Conservation (phyloP, 2,113 vertebrate species). For the Nerophis ophidion region DNA sequence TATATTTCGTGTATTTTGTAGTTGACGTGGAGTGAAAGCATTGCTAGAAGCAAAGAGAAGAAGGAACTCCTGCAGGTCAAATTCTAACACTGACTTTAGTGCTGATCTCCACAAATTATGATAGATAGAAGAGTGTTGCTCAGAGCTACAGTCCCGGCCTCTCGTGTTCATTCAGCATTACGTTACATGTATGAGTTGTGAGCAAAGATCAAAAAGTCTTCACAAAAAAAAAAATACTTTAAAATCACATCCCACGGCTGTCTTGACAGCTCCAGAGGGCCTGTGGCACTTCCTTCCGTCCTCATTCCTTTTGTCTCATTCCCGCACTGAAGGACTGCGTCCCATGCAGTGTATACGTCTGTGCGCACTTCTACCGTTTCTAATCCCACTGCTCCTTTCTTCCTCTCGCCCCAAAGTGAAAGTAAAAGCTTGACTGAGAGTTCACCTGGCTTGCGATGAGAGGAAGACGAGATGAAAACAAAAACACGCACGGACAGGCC, state of each 20-base stretch:
- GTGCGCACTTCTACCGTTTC: slow-evolving; percentile 17
- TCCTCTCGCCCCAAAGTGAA: slow-evolving; percentile 16
- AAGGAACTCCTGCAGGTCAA: slow-evolving; percentile 21
- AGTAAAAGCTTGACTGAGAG: slow-evolving; percentile 45
- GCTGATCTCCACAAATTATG: slow-evolving; percentile 19
- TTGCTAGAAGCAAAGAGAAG: slow-evolving; percentile 23
- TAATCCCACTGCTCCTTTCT: slow-evolving; percentile 18
- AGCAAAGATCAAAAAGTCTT: slow-evolving; percentile 26
- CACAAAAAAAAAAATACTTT: slow-evolving; percentile 27
- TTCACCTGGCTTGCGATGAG: slow-evolving; percentile 54
- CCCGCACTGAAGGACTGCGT: slow-evolving; percentile 21
- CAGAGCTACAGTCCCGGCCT: slow-evolving; percentile 24
- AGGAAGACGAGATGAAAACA: slow-evolving; percentile 43
- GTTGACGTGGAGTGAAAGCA: slow-evolving; percentile 28
- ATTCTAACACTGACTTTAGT: slow-evolving; percentile 16
- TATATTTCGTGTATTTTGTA: not conserved
- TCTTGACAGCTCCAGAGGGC: slow-evolving; percentile 37
- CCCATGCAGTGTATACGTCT: slow-evolving; percentile 20
- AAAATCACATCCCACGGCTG: slow-evolving; percentile 32
- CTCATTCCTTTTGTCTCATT: slow-evolving; percentile 30
- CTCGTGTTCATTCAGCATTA: slow-evolving; percentile 20
- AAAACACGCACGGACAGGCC: slow-evolving; percentile 43
- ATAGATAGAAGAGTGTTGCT: slow-evolving; percentile 19
- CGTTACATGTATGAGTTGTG: slow-evolving; percentile 18
- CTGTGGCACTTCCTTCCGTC: slow-evolving; percentile 47